A percentile compares a stretch with the other conserved stretches of the same genome.
Evolutionary conservation across 2,113 vertebrate genomes (phyloP).

Genomic region (Ornithorhynchus anatinus): DNA sequence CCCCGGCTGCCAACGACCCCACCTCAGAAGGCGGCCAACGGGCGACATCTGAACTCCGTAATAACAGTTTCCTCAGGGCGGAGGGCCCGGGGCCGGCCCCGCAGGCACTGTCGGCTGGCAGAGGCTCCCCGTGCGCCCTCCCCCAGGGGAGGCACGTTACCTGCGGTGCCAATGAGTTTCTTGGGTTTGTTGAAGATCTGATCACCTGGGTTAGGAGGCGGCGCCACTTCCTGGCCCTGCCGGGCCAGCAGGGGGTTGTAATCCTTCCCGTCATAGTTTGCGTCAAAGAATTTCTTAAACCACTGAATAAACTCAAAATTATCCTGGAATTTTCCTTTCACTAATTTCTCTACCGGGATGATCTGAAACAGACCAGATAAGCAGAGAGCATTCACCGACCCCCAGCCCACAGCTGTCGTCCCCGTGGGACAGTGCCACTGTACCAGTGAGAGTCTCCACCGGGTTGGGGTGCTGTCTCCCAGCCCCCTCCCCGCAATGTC

Average conservation of each 20-base stretch:
- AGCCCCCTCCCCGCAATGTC: not conserved
- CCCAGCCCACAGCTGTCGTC: slow-evolving; percentile 1
- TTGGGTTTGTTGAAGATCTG: slow-evolving; percentile 97
- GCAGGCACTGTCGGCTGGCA: slow-evolving; percentile 34
- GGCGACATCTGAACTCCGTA: slow-evolving; percentile 62
- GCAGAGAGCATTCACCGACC: slow-evolving; percentile 35
- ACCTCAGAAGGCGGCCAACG: slow-evolving; percentile 38
- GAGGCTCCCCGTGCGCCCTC: slow-evolving; percentile 48
- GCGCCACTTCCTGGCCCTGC: slow-evolving; percentile 92
- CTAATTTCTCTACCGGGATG: slow-evolving; percentile 93
- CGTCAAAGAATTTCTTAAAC: slow-evolving; percentile 99
- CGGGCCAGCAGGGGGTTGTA: slow-evolving; percentile 93
- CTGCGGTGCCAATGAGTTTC: slow-evolving; percentile 88
- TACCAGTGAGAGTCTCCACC: slow-evolving; percentile 5
- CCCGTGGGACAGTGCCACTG: not conserved
- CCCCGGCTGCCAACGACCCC: not conserved
- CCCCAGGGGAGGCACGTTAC: slow-evolving; percentile 77
- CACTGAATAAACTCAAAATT: slow-evolving; percentile 99
- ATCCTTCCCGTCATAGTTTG: slow-evolving; percentile 98
- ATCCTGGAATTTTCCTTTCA: slow-evolving; percentile 98
- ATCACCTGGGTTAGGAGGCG: slow-evolving; percentile 96
- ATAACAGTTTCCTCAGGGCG: slow-evolving; percentile 63
- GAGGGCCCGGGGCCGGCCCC: slow-evolving; percentile 14
- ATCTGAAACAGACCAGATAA: slow-evolving; percentile 79
- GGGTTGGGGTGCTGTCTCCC: not conserved